Percentiles rank a stretch among this genome's conserved stretches.
Conservation (phyloP, 2,888 invertebrate genomes). For the Sarcophaga carnaria region DNA sequence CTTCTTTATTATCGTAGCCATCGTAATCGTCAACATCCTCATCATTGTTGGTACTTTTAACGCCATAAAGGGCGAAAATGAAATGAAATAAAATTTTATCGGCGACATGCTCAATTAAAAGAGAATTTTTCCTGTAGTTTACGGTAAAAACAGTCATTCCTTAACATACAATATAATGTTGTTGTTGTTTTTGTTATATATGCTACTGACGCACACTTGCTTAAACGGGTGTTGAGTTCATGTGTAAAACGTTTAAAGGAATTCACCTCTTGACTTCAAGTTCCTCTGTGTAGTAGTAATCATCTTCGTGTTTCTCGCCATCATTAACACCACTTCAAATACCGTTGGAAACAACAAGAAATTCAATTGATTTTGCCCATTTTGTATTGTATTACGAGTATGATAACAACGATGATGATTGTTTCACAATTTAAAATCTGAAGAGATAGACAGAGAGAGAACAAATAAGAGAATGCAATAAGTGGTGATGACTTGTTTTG, state of each 20-base stretch:
- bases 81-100: conserved; percentile 59
- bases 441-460: not conserved
- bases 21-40: conserved; percentile 34
- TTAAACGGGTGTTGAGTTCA: conserved; percentile 18
- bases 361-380: conserved; percentile 61
- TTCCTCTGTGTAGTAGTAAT: not conserved
- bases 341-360: conserved; percentile 13
- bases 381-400: not conserved
- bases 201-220: conserved; percentile 1
- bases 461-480: conserved; percentile 9
- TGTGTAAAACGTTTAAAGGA: not conserved
- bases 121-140: conserved; percentile 49
- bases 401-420: not conserved
- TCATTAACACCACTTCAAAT: not conserved
- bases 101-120: conserved; percentile 61
- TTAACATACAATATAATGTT: not conserved
- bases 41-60: conserved; percentile 40
- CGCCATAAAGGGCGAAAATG: conserved; percentile 47
- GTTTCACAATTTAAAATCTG: not conserved
- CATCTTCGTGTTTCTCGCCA: not conserved
- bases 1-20: conserved; percentile 19
- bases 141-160: conserved; percentile 33
- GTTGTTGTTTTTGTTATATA: not conserved
- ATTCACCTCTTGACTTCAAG: conserved; percentile 42
- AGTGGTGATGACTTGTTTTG: conserved; percentile 11